Conservation (phyloP, 2,888 invertebrate species). For the Agrotis segetum region DNA sequence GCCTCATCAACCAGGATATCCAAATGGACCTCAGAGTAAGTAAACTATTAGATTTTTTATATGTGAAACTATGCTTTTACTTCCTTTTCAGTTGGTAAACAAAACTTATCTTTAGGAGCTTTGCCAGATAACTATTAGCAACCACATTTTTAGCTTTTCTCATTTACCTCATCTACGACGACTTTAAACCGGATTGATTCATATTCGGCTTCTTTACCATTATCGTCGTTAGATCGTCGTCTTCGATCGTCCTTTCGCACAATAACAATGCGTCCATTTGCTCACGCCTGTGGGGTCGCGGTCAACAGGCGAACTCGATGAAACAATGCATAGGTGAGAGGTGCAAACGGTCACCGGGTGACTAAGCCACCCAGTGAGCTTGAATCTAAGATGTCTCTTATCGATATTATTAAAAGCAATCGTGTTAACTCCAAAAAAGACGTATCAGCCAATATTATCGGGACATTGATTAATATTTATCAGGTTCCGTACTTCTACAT, state of each 20-base stretch:
- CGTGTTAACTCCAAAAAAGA: not conserved
- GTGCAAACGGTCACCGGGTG: conserved; percentile 34
- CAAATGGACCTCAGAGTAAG: conserved; percentile 39
- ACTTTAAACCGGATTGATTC: not conserved
- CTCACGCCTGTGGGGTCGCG: conserved; percentile 43
- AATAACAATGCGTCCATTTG: conserved; percentile 32
- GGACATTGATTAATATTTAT: no score
- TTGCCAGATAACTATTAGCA: no score
- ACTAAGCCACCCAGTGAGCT: conserved; percentile 19
- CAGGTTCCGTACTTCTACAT: no score
- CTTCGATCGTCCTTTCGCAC: conserved; percentile 16
- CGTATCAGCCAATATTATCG: no score
- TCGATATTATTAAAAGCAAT: conserved; percentile 18
- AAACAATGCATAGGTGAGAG: conserved; percentile 42
- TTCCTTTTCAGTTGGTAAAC: no score
- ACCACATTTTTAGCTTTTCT: no score
- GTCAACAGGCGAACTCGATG: conserved; percentile 44
- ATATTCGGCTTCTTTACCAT: not conserved
- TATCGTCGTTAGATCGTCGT: not conserved
- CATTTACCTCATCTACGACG: not conserved
- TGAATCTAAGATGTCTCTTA: conserved; percentile 23
- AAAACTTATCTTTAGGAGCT: no score
- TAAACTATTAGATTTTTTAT: not conserved
- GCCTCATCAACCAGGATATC: conserved; percentile 38
- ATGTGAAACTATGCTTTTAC: not conserved